phyloP scores from a whole-genome alignment of 2,113 vertebrate genomes.

The Oxygymnocypris stewartii region DNA sequence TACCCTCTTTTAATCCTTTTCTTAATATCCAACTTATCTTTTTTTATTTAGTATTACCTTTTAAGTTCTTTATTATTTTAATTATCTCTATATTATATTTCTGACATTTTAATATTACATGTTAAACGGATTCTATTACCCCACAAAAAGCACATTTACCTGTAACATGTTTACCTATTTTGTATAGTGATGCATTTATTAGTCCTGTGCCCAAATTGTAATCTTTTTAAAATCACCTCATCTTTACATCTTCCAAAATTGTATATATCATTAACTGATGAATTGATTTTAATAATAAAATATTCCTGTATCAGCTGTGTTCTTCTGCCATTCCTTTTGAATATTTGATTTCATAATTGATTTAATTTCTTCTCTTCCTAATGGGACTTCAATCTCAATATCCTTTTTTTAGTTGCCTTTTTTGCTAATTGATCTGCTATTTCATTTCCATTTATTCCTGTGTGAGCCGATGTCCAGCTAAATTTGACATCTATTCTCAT shows the following conservation, averaged over 20 bases:
- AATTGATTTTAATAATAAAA: too few relatives aligned
- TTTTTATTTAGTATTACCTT: neutral
- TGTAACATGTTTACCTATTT: neutral
- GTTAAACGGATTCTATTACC: neutral
- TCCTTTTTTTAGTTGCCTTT: too few relatives aligned
- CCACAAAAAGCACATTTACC: neutral
- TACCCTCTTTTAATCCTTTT: neutral
- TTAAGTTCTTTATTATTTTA: neutral
- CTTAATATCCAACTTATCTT: neutral
- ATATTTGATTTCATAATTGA: too few relatives aligned
- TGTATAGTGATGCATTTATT: neutral
- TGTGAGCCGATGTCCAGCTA: too few relatives aligned
- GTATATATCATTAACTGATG: too few relatives aligned
- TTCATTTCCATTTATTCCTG: too few relatives aligned
- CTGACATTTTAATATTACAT: neutral
- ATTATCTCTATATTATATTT: neutral
- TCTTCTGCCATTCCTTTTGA: too few relatives aligned
- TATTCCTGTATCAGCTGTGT: too few relatives aligned
- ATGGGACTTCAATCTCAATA: too few relatives aligned
- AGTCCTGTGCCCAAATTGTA: neutral
- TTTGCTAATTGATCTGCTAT: too few relatives aligned
- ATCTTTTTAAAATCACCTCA: neutral
- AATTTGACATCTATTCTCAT: too few relatives aligned
- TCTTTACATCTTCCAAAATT: neutral
- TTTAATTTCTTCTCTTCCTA: too few relatives aligned